phyloP scores from a whole-genome alignment of 2,888 invertebrate species.

The Lochmaea crataegi region DNA sequence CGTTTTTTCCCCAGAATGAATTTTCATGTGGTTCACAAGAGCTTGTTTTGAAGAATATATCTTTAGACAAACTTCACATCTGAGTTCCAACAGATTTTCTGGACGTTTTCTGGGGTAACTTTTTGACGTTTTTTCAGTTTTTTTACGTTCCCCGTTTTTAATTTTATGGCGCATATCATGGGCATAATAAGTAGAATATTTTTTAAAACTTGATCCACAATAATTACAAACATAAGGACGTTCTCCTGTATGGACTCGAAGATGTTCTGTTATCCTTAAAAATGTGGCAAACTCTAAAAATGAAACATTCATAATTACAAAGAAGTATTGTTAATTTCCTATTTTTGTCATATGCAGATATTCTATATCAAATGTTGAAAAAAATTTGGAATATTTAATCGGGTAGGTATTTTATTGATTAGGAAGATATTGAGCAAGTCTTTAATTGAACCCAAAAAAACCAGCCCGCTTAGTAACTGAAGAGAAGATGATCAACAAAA shows the following conservation, averaged over 20 bases:
- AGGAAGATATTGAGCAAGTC: too few relatives aligned
- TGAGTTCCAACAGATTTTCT: constrained; percentile 31
- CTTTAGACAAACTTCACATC: constrained; percentile 40
- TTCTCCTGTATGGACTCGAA: constrained; percentile 43
- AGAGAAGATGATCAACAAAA: too few relatives aligned
- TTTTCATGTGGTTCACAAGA: constrained; percentile 36
- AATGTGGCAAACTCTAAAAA: constrained; percentile 41
- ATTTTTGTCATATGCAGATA: too few relatives aligned
- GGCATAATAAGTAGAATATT: constrained; percentile 41
- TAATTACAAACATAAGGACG: constrained; percentile 41
- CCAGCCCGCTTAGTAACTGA: too few relatives aligned
- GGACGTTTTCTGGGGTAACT: constrained; percentile 36
- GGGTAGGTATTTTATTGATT: too few relatives aligned
- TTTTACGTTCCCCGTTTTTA: constrained; percentile 42
- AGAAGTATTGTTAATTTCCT: too few relatives aligned
- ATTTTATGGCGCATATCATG: constrained; percentile 44
- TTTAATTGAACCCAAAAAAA: too few relatives aligned
- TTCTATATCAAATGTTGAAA: too few relatives aligned
- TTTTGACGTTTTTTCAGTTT: constrained; percentile 34
- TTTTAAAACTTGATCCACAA: constrained; percentile 43
- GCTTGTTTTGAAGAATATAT: constrained; percentile 42
- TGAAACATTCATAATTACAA: too few relatives aligned
- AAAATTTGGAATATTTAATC: too few relatives aligned
- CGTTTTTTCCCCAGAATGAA: constrained; percentile 43
- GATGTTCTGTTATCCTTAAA: constrained; percentile 40